These are phyloP conservation scores for Tiphia femorata DNA, from an alignment of 2,888 invertebrate genomes.

Conservation along the genomic window DNA sequence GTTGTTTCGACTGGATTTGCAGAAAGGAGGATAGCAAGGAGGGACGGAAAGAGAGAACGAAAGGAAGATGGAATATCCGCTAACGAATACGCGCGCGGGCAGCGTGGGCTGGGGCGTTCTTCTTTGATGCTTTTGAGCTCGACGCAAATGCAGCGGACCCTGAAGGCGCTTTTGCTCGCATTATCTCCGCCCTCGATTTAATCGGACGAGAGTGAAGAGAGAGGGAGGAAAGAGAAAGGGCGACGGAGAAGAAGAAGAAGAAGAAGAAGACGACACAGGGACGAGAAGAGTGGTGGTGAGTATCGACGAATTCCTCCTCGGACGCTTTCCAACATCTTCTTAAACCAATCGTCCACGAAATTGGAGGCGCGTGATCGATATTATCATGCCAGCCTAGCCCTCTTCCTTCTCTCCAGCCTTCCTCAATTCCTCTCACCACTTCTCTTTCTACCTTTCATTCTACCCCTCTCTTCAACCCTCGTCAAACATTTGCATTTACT, in stretches of 20 bases:
- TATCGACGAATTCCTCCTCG: constrained; percentile 17
- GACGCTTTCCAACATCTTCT: constrained; percentile 22
- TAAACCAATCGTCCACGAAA: constrained; percentile 26
- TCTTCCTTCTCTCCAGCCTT: not conserved
- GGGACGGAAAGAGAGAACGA: constrained; percentile 10
- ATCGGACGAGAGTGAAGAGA: constrained; percentile 20
- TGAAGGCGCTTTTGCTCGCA: constrained; percentile 17
- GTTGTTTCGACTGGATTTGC: not conserved
- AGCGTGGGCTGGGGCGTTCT: too few species aligned
- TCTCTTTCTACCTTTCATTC: too few species aligned
- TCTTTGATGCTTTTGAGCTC: constrained; percentile 18
- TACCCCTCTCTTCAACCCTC: too few species aligned
- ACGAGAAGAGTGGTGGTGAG: not conserved
- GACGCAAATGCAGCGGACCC: constrained; percentile 3
- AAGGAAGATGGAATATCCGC: constrained; percentile 11
- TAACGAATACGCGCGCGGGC: constrained; percentile 13
- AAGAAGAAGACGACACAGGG: too few species aligned
- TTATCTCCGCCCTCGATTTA: constrained; percentile 25
- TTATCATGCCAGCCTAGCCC: not conserved
- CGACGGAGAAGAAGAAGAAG: too few species aligned
- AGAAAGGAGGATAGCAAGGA: not conserved
- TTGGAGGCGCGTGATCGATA: constrained; percentile 20
- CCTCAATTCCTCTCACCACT: not conserved
- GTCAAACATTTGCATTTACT: too few species aligned
- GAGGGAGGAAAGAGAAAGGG: too few species aligned